Percentiles rank a stretch among this genome's conserved stretches.
Conservation (phyloP, 2,888 invertebrate genomes). For the Oegoconia quadripuncta region DNA sequence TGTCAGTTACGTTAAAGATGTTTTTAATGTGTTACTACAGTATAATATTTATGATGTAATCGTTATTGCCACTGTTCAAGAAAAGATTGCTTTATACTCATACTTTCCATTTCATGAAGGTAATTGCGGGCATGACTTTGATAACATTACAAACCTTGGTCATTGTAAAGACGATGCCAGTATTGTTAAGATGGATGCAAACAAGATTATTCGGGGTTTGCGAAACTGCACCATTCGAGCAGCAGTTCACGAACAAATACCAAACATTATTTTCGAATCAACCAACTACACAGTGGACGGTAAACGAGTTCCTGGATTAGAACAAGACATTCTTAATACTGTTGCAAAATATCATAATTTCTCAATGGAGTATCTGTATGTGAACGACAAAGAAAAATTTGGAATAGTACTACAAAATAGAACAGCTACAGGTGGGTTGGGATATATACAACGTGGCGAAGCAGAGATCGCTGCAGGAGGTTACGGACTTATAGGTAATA, state of each 20-base stretch:
- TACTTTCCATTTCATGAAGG: conserved; percentile 19
- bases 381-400: background rate
- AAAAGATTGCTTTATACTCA: conserved; percentile 7
- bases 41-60: conserved; percentile 6
- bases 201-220: conserved; percentile 7
- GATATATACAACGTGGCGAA: conserved; percentile 3
- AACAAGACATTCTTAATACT: conserved; percentile 5
- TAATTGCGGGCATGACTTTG: conserved; percentile 16
- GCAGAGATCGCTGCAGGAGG: conserved; percentile 16
- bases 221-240: conserved; percentile 13
- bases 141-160: conserved; percentile 8
- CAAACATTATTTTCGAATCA: conserved; percentile 6
- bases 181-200: conserved; percentile 3
- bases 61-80: background rate
- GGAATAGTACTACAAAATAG: conserved; percentile 7
- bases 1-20: background rate
- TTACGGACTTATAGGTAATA: conserved; percentile 10
- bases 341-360: conserved; percentile 2
- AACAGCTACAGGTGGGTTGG: conserved; percentile 12
- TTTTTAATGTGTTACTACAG: conserved; percentile 3
- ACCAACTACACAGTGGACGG: background rate
- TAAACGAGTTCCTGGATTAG: conserved; percentile 2
- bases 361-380: conserved; percentile 1
- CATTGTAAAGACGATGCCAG: conserved; percentile 9
- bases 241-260: conserved; percentile 11